Evolutionary conservation across 23 tunicate species (phyloP), one percentile per base, ranked within the genome.

Genomic region (Botrylloides violaceus): DNA sequence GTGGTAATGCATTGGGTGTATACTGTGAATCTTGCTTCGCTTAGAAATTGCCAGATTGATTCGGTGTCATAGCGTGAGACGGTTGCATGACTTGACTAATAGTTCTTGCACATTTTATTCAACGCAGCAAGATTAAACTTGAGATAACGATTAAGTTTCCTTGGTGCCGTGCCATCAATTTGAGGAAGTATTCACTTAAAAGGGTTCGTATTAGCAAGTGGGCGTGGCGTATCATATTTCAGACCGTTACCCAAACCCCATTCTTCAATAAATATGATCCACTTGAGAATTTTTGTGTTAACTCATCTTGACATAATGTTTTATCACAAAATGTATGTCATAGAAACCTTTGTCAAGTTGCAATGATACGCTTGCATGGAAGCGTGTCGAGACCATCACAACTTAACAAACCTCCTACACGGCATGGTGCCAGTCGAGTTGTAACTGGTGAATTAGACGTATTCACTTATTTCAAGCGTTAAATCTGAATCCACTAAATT

Each of bases 201-300:
- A 63, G 35, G 36, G 35, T 33, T 22, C 20, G 70, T 19, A 63
- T 63, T 63, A 63, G 70, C 70, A 63, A 63, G 70, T 29, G 29
- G 70, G 35, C 70, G 33, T 63, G 70, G 35, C 35, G 33, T 63
- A 63, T 63, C 70, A 63, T 22, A 63, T 63, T 63, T 27, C 70
- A 4, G 20, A 33, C 33, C 23, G 70, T 63, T 63, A 28, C 34
- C 70, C 70, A 63, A 63, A 34, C 70, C 33, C n/a, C n/a, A n/a
- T 63, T 29, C 29, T 63, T 27, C 70, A 63, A 63, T 63, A 63
- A 63, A 63, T 27, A 31, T 63, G 70, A 7, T 21, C 35, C 33
- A 63, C 70, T 63, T 63, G 33, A 63, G 36, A 63, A 27, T 63
- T 29, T 31, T 31, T 34, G 70, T 63, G 70, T 63, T 63, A 63